These are phyloP conservation scores for Sebastes iracundus DNA, from an alignment of 2,797 vertebrate genomes.

Conservation along the genomic window DNA sequence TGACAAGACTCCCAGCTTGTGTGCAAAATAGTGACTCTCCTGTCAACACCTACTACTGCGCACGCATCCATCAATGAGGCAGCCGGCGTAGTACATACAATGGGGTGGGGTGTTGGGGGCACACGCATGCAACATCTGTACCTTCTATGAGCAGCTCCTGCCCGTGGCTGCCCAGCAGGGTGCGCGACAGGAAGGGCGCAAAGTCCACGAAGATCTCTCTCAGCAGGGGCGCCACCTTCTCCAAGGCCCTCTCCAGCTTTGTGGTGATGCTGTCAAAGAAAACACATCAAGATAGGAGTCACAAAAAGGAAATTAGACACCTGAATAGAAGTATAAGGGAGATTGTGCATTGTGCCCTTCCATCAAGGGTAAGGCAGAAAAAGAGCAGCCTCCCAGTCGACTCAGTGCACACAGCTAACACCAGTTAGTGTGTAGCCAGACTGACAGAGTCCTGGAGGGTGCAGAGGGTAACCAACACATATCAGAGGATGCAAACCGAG, in stretches of 20 bases:
- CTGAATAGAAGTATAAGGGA: neutral
- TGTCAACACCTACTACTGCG: conserved; percentile 45
- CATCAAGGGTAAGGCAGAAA: conserved; percentile 10
- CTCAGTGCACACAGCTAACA: conserved; percentile 20
- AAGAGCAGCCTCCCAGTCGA: conserved; percentile 3
- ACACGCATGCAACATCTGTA: conserved; percentile 58
- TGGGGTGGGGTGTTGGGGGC: neutral
- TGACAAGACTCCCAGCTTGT: conserved; percentile 41
- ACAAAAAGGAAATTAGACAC: neutral
- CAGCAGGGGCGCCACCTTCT: conserved; percentile 95
- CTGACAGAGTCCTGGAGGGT: conserved; percentile 7
- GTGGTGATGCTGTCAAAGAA: conserved; percentile 81
- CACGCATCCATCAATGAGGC: conserved; percentile 40
- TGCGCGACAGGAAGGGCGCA: conserved; percentile 96
- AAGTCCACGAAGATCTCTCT: conserved; percentile 99
- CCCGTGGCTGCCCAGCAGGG: conserved; percentile 96
- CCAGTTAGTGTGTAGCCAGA: conserved; percentile 10
- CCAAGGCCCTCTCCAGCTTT: conserved; percentile 86
- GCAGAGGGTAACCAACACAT: conserved; percentile 28
- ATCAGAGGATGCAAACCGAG: conserved; percentile 50
- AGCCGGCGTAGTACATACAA: conserved; percentile 14
- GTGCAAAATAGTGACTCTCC: conserved; percentile 44
- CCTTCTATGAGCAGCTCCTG: conserved; percentile 98
- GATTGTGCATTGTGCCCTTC: neutral
- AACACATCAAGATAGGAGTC: conserved; percentile 22